These are phyloP conservation scores for Pelobates fuscus DNA, from an alignment of 2,113 vertebrate genomes.

Conservation along the genomic window DNA sequence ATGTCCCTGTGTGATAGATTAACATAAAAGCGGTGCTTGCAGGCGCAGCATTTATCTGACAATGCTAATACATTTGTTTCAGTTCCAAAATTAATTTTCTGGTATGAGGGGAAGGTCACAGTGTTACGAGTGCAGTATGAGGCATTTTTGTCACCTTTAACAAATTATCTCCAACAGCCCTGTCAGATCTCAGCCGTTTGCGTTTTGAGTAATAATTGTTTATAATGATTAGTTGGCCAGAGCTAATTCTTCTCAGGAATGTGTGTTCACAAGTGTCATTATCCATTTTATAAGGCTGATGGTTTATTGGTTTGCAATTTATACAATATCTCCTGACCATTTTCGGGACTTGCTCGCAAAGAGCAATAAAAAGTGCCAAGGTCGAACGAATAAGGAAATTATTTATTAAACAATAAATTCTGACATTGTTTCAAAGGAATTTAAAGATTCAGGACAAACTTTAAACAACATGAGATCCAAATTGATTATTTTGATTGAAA, in stretches of 20 bases:
- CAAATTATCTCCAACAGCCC: constrained; percentile 91
- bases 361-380: too few relatives aligned
- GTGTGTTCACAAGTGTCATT: constrained; percentile 69
- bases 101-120: constrained; percentile 95
- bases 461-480: too few relatives aligned
- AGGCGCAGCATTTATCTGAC: constrained; percentile 88
- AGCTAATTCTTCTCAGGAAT: constrained; percentile 74
- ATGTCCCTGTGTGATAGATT: constrained; percentile 70
- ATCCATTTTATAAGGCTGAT: neutral
- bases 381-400: too few relatives aligned
- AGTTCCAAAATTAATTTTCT: constrained; percentile 93
- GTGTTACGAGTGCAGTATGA: constrained; percentile 80
- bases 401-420: too few relatives aligned
- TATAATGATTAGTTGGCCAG: constrained; percentile 88
- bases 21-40: constrained; percentile 73
- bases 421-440: too few relatives aligned
- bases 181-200: constrained; percentile 85
- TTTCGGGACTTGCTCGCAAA: too few relatives aligned
- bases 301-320: neutral
- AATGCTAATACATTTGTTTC: constrained; percentile 94
- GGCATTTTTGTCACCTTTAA: constrained; percentile 90
- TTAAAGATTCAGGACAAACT: too few relatives aligned
- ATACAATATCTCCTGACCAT: neutral
- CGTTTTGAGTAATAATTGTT: constrained; percentile 82
- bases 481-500: too few relatives aligned